phyloP scores from a whole-genome alignment of 1,140 invertebrate species.

The Drosophila melanica region DNA sequence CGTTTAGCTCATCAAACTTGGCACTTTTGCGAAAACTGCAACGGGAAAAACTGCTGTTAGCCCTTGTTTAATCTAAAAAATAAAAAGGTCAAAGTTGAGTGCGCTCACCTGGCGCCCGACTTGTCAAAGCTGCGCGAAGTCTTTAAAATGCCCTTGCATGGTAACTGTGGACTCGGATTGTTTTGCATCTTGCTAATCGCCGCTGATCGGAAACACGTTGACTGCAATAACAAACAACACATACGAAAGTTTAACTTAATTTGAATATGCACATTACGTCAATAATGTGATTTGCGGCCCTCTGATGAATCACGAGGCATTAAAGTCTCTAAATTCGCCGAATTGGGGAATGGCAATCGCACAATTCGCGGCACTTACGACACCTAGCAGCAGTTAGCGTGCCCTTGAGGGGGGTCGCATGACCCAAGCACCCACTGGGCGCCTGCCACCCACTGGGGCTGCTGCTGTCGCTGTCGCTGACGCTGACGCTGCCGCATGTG shows the following conservation, averaged over 20 bases:
- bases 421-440: slow-evolving; percentile 32
- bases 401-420: slow-evolving; percentile 69
- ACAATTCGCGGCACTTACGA: slow-evolving; percentile 56
- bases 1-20: slow-evolving; percentile 99
- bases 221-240: slow-evolving; percentile 32
- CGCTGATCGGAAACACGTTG: slow-evolving; percentile 24
- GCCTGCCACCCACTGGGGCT: slow-evolving; percentile 34
- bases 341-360: slow-evolving; percentile 50
- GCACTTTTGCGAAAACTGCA: slow-evolving; percentile 89
- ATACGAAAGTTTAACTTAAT: slow-evolving; percentile 19
- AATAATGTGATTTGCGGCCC: slow-evolving; percentile 26
- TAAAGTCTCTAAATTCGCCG: slow-evolving; percentile 40
- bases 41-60: slow-evolving; percentile 49
- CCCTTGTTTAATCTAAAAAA: background rate
- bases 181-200: slow-evolving; percentile 72
- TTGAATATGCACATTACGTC: slow-evolving; percentile 64
- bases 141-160: slow-evolving; percentile 96
- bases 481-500: slow-evolving; percentile 26
- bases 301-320: slow-evolving; percentile 58
- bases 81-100: slow-evolving; percentile 45
- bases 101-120: slow-evolving; percentile 83
- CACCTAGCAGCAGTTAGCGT: slow-evolving; percentile 50
- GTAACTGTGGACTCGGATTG: slow-evolving; percentile 87
- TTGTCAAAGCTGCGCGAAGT: slow-evolving; percentile 94
- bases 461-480: background rate